Base-by-base conservation (phyloP, 1,140 invertebrate species). In the Bursaphelenchus mucronatus region DNA sequence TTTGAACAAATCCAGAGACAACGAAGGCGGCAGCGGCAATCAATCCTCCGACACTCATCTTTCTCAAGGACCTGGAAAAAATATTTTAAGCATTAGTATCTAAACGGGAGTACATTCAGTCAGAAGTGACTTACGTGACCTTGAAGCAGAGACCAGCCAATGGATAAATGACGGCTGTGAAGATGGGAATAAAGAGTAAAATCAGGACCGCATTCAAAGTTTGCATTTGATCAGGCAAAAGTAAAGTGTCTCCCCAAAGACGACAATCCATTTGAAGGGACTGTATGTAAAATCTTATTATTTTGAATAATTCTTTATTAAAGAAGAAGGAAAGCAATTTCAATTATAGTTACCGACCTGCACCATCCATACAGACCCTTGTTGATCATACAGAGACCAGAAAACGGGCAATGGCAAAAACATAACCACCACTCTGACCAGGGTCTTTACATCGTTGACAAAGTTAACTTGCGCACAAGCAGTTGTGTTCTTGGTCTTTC, bases 221-320 rank as follows among this genome's bases (percentile, higher is more conserved):
- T 83, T 91, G 89, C 86, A 94, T 88, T 81, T 94, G 91, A 82
- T 95, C 92, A 0, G 92, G 89, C 67, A 90, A 87, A 8, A 94
- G 53, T 39, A 67, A 54, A 51, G 69, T 56, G 40, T 54, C 63
- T 44, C 66, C 63, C 64, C 67, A 74, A 39, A 78, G 50, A 43
- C 67, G 63, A 61, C 66, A 70, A 59, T 76, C 74, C 74, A 76
- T 76, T 65, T 71, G 56, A 54, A 75, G 57, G 50, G 51, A 69
- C 40, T 66, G 64, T 13, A 67, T 66, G 64, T 13, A 67, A 17
- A 45, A 59, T 44, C 21, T 30, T 30, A 30, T 30, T 30, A 30
- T 30, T 30, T 1, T 30, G 30, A 5, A 30, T 3, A 30, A 30
- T 30, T 3, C 30, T 1, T 30, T n/a, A 1, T 30, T 30, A 30